Conservation (phyloP, 2,113 vertebrate genomes). For the Rhadina sibilatrix region DNA sequence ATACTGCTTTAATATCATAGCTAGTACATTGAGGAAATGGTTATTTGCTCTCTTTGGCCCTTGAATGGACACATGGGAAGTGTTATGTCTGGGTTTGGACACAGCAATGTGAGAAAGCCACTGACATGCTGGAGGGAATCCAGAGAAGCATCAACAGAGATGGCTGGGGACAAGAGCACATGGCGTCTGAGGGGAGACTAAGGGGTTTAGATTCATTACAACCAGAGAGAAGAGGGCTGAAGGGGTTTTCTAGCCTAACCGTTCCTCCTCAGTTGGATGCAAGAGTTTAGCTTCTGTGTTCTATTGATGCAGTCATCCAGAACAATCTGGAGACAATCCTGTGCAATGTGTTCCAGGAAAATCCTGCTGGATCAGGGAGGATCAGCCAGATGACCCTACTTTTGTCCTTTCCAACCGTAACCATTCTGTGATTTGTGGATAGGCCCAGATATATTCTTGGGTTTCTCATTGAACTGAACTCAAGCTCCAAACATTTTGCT, state of each 20-base stretch:
- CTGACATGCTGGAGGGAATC: not conserved
- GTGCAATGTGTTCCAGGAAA: not conserved
- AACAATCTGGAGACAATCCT: rapidly evolving
- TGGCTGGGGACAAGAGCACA: not conserved
- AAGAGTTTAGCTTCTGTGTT: not conserved
- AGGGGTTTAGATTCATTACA: not conserved
- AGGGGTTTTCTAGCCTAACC: not conserved
- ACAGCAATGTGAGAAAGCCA: not conserved
- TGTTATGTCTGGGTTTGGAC: not conserved
- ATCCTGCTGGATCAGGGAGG: not conserved
- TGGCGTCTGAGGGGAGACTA: rapidly evolving
- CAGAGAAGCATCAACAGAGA: not conserved
- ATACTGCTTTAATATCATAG: not conserved
- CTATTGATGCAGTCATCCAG: not conserved
- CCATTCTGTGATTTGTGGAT: not conserved
- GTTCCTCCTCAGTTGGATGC: not conserved
- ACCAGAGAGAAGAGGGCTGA: not conserved
- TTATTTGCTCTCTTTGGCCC: not conserved
- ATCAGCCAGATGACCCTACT: rapidly evolving
- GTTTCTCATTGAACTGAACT: not conserved
- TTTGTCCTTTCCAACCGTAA: not conserved
- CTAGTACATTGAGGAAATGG: not conserved
- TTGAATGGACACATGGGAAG: not conserved
- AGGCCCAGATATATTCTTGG: not conserved
- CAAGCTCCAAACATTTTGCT: not conserved